Base-by-base conservation (phyloP, 1,140 invertebrate genomes). In the Meloidogyne chitwoodi region DNA sequence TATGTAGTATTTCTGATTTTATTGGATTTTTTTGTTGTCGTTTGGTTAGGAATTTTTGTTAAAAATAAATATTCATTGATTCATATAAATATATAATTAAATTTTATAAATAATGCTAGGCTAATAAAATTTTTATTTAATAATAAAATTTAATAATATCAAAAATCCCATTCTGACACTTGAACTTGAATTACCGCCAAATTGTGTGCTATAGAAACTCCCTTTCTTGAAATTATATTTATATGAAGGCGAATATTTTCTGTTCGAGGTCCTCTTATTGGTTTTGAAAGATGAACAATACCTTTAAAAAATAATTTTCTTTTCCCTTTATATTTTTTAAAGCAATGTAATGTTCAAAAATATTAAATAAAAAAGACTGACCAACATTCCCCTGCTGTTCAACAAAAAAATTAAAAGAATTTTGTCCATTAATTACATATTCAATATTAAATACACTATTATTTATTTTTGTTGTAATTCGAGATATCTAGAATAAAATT, bases 371-470 rank as follows among this genome's bases (percentile, higher is more conserved):
- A 44, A 69, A n/a, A 70, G 4, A n/a, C 48, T n/a, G 2, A 79
- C 78, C 78, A 41, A 74, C 22, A 75, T 79, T 79, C 6, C 72
- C 38, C 14, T 75, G 64, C 31, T 80, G 63, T 73, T 80, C 64
- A 27, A 79, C 69, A 8, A 41, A 11, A 62, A 80, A 79, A 41
- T 79, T 24, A 0, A 29, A n/a, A 6, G 16, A 48, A 66, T 80
- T 75, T 24, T 24, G n/a, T 19, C 41, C 44, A 41, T 80, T 34
- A 29, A 79, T 27, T 14, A 73, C 38, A 64, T 80, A 79, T 29
- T 79, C 78, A 10, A 76, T 44, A 4, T 22, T 41, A 56, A 80
- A 79, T 34, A 56, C n/a, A n/a, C 2, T 56, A 24, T n/a, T 41
- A 22, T 67, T 34, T 68, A 80, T 67, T 26, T 61, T 56, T 19